Conservation (phyloP, 2,113 vertebrate genomes). For the Saguinus midas region DNA sequence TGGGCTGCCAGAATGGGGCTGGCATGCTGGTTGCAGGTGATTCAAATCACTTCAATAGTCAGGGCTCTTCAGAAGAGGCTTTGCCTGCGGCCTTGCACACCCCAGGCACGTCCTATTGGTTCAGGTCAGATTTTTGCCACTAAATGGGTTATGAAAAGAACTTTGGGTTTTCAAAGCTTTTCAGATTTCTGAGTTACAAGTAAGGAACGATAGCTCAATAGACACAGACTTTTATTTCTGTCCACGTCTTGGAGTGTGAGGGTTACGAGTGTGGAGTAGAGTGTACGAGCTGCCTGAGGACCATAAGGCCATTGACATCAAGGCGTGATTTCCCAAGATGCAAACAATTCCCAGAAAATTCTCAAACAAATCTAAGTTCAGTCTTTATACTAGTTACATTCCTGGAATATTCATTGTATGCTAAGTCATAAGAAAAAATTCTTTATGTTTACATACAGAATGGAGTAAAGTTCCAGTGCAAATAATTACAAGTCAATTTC, state of each 20-base stretch:
- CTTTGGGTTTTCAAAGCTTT: background rate
- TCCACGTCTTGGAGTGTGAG: fast-evolving
- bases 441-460: background rate
- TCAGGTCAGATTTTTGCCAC: background rate
- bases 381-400: background rate
- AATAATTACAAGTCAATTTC: background rate
- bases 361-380: background rate
- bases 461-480: background rate
- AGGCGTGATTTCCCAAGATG: too few relatives aligned
- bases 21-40: background rate
- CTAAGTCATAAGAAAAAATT: background rate
- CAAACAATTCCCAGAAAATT: background rate
- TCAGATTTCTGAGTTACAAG: background rate
- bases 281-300: fast-evolving
- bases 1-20: background rate
- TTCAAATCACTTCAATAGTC: fast-evolving
- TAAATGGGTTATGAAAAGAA: background rate
- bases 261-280: fast-evolving
- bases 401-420: background rate
- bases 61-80: background rate
- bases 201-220: fast-evolving
- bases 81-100: too few relatives aligned
- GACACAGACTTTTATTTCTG: fast-evolving
- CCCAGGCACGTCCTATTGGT: fast-evolving
- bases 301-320: background rate